Percentiles rank a stretch among this genome's conserved stretches.
Evolutionary conservation across 2,113 vertebrate species (phyloP).

Genomic region (Collichthys lucidus): DNA sequence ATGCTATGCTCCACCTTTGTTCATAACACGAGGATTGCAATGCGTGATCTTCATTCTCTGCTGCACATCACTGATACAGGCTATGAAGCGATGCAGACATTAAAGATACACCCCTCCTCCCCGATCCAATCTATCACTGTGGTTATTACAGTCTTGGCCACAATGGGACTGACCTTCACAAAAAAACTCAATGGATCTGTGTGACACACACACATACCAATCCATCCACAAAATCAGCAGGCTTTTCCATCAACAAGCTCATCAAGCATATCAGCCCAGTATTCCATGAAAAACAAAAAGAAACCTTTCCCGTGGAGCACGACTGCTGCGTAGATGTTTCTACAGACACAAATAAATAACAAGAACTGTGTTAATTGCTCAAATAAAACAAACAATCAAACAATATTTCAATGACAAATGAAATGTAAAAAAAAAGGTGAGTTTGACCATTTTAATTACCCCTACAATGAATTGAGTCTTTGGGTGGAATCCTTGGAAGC

Average conservation of each 20-base stretch:
- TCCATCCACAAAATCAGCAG: conserved; percentile 58
- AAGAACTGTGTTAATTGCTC: not conserved
- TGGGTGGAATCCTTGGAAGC: not conserved
- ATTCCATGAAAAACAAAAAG: conserved; percentile 3
- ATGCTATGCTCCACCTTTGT: not conserved
- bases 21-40: not conserved
- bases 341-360: not conserved
- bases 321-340: not conserved
- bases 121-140: conserved; percentile 66
- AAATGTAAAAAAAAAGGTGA: not conserved
- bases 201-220: conserved; percentile 53
- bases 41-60: conserved; percentile 16
- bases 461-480: not conserved
- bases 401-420: not conserved
- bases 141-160: conserved; percentile 72
- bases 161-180: conserved; percentile 79
- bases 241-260: conserved; percentile 42
- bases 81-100: conserved; percentile 57
- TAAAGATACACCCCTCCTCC: conserved; percentile 60
- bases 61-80: conserved; percentile 51
- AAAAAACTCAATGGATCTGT: conserved; percentile 77
- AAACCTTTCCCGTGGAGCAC: not conserved
- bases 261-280: conserved; percentile 30
- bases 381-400: not conserved
- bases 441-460: not conserved